Evolutionary conservation across 1,140 invertebrate genomes (phyloP).

Genomic region (Trichonephila inaurata): DNA sequence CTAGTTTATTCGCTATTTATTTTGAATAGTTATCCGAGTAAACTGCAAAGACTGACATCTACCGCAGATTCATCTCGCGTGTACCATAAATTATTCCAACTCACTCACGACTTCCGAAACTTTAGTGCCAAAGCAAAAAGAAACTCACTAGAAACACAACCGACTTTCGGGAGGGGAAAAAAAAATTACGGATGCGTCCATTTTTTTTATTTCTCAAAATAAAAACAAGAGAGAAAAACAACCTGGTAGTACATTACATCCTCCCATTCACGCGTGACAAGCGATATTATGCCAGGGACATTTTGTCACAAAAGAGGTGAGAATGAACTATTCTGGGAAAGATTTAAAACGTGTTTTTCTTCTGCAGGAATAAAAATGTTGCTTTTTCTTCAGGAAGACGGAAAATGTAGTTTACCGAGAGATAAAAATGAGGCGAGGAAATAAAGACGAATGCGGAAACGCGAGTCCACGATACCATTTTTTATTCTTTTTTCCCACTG

Average conservation of each 20-base stretch:
- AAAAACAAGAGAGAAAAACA: background rate
- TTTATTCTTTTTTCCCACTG: constrained; percentile 29
- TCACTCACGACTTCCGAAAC: background rate
- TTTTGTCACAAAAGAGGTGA: constrained; percentile 26
- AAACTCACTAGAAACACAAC: background rate
- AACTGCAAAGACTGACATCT: background rate
- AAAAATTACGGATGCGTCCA: background rate
- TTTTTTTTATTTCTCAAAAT: background rate
- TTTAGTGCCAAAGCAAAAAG: background rate
- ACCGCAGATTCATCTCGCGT: background rate
- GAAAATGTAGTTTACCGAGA: constrained; percentile 24
- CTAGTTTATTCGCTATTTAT: no score
- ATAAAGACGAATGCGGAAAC: constrained; percentile 51
- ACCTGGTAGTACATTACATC: constrained; percentile 1
- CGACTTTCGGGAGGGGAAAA: background rate
- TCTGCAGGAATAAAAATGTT: constrained; percentile 4
- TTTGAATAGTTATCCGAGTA: no score
- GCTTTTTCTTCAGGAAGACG: background rate
- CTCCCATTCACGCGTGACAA: background rate
- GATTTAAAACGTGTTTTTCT: constrained; percentile 38
- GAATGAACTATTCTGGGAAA: constrained; percentile 17
- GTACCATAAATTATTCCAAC: background rate
- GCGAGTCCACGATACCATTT: constrained; percentile 8
- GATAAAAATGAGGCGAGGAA: constrained; percentile 25
- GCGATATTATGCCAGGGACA: constrained; percentile 8